Percentiles rank a stretch among this genome's conserved stretches.
Evolutionary conservation across 1,140 invertebrate genomes (phyloP).

Genomic region (Bemisia tabaci): DNA sequence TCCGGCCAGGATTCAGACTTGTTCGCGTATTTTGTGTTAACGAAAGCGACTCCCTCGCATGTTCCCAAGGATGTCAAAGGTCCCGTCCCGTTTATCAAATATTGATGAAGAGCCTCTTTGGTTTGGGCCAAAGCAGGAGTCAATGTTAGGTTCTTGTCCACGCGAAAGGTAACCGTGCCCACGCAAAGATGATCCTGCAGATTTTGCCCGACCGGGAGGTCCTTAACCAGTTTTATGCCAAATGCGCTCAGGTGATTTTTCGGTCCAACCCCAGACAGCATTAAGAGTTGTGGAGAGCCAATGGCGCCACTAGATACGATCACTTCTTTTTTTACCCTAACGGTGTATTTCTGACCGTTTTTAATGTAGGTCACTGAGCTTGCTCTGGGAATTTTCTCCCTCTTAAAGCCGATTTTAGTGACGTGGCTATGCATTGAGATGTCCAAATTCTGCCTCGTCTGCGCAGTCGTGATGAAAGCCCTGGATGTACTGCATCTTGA

Average conservation of each 20-base stretch:
- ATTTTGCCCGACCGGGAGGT: conserved; percentile 4
- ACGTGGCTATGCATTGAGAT: not conserved
- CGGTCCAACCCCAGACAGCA: conserved; percentile 34
- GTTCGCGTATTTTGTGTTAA: conserved; percentile 66
- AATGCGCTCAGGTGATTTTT: conserved; percentile 15
- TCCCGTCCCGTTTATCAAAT: conserved; percentile 31
- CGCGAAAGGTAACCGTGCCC: conserved; percentile 51
- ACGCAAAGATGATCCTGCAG: conserved; percentile 2
- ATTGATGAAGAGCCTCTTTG: conserved; percentile 23
- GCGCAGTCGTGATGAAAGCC: not conserved
- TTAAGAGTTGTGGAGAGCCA: conserved; percentile 27
- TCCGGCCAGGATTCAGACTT: conserved; percentile 50
- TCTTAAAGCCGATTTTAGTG: not conserved
- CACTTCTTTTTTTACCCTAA: conserved; percentile 26
- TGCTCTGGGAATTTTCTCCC: not conserved
- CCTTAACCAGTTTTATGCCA: not conserved
- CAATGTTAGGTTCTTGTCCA: conserved; percentile 43
- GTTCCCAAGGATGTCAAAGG: conserved; percentile 55
- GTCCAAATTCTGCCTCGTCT: not conserved
- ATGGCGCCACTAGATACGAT: conserved; percentile 26
- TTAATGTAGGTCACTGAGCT: not conserved
- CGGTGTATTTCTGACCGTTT: conserved; percentile 23
- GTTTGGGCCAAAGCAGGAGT: conserved; percentile 47
- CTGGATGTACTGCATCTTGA: not conserved
- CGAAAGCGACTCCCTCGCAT: conserved; percentile 61